Evolutionary conservation across 2,888 invertebrate genomes (phyloP).

Genomic region (Trissolcus brochymenae): DNA sequence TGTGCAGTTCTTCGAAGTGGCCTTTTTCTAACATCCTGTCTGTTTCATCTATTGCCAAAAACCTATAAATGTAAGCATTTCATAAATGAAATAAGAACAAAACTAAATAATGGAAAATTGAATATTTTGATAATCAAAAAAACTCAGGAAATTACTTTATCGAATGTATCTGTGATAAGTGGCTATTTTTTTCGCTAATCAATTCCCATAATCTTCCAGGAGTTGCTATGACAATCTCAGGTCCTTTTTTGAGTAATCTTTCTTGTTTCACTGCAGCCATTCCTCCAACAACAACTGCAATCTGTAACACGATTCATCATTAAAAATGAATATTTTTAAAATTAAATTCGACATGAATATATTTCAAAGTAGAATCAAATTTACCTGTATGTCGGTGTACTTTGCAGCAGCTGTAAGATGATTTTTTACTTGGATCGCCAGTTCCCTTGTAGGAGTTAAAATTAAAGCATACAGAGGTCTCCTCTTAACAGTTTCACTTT

Average conservation of each 20-base stretch:
- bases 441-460: constrained; percentile 95
- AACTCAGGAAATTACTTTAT: constrained; percentile 78
- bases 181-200: constrained; percentile 85
- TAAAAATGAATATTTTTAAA: neutral
- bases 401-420: constrained; percentile 89
- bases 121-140: neutral
- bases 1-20: constrained; percentile 94
- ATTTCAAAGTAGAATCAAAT: constrained; percentile 5
- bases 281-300: constrained; percentile 94
- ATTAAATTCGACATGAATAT: neutral
- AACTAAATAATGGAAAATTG: neutral
- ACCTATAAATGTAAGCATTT: constrained; percentile 78
- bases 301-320: constrained; percentile 55
- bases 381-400: constrained; percentile 83
- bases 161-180: constrained; percentile 84
- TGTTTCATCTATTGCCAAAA: constrained; percentile 97
- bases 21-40: constrained; percentile 98
- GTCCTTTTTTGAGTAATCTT: constrained; percentile 86
- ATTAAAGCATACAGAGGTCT: constrained; percentile 89
- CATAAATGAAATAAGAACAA: neutral
- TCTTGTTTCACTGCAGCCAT: constrained; percentile 96
- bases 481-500: constrained; percentile 69
- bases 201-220: constrained; percentile 98
- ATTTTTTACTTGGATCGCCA: constrained; percentile 95
- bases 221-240: constrained; percentile 97